These are phyloP conservation scores for Bagarius yarrelli DNA, from an alignment of 2,113 vertebrate genomes.

Conservation along the genomic window DNA sequence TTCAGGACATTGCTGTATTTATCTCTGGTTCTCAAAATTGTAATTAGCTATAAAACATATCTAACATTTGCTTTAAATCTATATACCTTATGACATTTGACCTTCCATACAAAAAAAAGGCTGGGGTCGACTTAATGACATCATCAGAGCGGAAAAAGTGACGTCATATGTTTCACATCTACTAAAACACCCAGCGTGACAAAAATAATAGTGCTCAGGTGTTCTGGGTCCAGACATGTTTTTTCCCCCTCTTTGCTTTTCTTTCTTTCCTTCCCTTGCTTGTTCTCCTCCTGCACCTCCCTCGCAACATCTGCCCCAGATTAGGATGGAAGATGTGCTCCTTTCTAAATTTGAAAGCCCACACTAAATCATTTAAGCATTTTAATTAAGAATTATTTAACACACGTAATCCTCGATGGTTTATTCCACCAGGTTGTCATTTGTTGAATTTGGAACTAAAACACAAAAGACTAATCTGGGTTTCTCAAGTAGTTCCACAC, in stretches of 20 bases:
- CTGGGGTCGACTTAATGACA: conserved; percentile 2
- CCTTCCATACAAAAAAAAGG: neutral
- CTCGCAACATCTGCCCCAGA: conserved; percentile 65
- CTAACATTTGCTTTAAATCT: neutral
- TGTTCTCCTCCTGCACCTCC: conserved; percentile 38
- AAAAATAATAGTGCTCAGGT: conserved; percentile 67
- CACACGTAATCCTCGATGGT: neutral
- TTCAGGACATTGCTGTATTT: neutral
- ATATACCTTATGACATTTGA: neutral
- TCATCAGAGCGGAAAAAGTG: conserved; percentile 39
- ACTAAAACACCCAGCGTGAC: conserved; percentile 46
- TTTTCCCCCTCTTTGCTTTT: conserved; percentile 29
- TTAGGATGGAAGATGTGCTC: conserved; percentile 63
- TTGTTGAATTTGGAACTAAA: neutral
- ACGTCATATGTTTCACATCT: conserved; percentile 41
- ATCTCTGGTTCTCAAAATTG: conserved; percentile 12
- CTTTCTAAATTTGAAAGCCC: conserved; percentile 32
- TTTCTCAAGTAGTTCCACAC: neutral
- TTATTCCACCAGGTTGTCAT: neutral
- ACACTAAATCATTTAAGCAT: neutral
- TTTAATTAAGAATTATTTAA: neutral
- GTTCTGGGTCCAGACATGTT: conserved; percentile 49
- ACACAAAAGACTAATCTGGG: neutral
- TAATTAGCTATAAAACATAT: conserved; percentile 12
- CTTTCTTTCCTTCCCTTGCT: conserved; percentile 31